phyloP scores from a whole-genome alignment of 23 tunicate species.

The Phallusia fumigata region DNA sequence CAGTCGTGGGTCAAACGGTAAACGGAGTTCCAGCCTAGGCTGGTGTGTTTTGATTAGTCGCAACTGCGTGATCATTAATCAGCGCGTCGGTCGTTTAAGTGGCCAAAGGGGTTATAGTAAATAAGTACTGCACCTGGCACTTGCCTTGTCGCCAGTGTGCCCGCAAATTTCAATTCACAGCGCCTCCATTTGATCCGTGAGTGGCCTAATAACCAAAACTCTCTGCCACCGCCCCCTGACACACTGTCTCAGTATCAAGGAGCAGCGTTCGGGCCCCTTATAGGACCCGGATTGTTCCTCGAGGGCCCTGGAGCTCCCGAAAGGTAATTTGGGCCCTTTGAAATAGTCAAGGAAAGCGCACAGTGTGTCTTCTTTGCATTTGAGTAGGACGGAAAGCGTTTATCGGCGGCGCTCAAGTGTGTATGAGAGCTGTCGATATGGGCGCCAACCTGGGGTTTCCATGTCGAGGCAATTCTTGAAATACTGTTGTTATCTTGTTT shows the following conservation, averaged over 20 bases:
- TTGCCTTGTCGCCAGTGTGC: not conserved
- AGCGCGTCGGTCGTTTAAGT: not conserved
- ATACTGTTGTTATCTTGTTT: no score
- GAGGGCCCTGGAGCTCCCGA: not conserved
- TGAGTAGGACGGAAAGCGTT: not conserved
- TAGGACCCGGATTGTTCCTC: not conserved
- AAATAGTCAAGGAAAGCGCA: not conserved
- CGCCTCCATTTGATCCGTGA: not conserved
- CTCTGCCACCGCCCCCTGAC: not conserved
- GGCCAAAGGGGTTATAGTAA: not conserved
- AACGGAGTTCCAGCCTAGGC: no score
- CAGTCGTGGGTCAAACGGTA: no score
- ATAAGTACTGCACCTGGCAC: not conserved
- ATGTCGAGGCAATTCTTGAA: no score
- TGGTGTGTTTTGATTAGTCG: no score
- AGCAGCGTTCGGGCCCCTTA: not conserved
- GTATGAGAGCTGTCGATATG: slow-evolving; percentile 3
- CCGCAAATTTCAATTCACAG: not conserved
- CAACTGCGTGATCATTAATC: no score
- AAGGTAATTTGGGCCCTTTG: slow-evolving; percentile 1
- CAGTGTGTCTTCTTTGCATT: not conserved
- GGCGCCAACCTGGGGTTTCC: not conserved
- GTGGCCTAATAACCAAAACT: not conserved
- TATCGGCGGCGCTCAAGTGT: not conserved
- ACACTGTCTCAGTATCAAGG: not conserved